These are phyloP conservation scores for Pangasius macronema DNA, from an alignment of 2,797 vertebrate genomes.

Conservation along the genomic window DNA sequence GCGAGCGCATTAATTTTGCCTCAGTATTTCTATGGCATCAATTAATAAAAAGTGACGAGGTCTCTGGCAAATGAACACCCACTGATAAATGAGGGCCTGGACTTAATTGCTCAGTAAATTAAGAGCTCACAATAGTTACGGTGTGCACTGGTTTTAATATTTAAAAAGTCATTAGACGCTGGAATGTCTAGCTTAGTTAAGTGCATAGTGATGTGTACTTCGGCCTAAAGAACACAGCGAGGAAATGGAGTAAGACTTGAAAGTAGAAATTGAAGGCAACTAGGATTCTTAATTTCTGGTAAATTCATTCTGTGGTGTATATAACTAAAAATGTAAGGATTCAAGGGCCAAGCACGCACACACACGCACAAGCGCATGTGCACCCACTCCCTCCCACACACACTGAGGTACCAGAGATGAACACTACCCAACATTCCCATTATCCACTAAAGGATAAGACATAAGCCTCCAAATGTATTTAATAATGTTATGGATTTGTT, in stretches of 20 bases:
- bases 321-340: constrained; percentile 14
- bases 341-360: constrained; percentile 8
- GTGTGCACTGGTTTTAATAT: constrained; percentile 94
- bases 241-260: constrained; percentile 55
- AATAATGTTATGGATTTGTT: constrained; percentile 73
- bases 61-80: constrained; percentile 91
- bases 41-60: constrained; percentile 99
- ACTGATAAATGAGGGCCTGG: constrained; percentile 96
- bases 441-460: constrained; percentile 65
- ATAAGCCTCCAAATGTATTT: constrained; percentile 74
- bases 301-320: constrained; percentile 8
- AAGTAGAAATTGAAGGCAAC: constrained; percentile 7
- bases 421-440: constrained; percentile 62
- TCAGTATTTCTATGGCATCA: constrained; percentile 86
- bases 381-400: constrained; percentile 22
- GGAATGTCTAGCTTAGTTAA: constrained; percentile 86
- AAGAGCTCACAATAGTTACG: constrained; percentile 95
- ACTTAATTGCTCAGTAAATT: constrained; percentile 99
- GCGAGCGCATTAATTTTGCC: constrained; percentile 92
- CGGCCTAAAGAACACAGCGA: constrained; percentile 67
- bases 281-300: background rate
- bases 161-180: constrained; percentile 97
- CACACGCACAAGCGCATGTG: background rate
- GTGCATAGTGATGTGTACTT: constrained; percentile 60
- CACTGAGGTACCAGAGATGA: constrained; percentile 42